A percentile compares a stretch with the other conserved stretches of the same genome.
Evolutionary conservation across 2,113 vertebrate genomes (phyloP).

Genomic region (Ahaetulla prasina): DNA sequence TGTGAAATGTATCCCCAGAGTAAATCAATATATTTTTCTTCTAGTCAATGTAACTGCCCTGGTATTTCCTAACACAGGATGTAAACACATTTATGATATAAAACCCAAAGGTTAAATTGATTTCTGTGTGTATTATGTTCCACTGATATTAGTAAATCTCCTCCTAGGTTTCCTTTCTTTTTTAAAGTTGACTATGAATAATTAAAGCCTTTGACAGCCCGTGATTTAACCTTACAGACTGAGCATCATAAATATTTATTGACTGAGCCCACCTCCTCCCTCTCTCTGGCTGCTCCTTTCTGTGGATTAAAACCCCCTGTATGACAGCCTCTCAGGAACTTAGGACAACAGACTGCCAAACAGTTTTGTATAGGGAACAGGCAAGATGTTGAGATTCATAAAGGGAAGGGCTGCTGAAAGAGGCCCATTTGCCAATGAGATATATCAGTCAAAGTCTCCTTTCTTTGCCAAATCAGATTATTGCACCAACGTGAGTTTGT

Average conservation of each 20-base stretch:
- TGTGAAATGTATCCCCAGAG: not conserved
- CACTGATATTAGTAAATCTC: conserved; percentile 19
- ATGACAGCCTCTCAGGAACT: conserved; percentile 47
- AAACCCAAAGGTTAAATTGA: not conserved
- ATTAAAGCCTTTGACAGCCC: conserved; percentile 28
- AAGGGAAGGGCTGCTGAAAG: conserved; percentile 46
- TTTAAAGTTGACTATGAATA: conserved; percentile 15
- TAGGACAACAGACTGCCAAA: conserved; percentile 46
- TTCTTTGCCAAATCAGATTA: conserved; percentile 6
- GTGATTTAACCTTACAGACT: conserved; percentile 30
- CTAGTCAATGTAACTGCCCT: not conserved
- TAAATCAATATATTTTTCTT: conserved; percentile 8
- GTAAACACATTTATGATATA: not conserved
- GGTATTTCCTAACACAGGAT: conserved; percentile 14
- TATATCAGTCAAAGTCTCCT: conserved; percentile 36
- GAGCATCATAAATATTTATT: conserved; percentile 58
- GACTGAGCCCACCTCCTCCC: conserved; percentile 33
- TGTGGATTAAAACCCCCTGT: conserved; percentile 53
- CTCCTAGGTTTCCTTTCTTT: not conserved
- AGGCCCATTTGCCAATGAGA: conserved; percentile 66
- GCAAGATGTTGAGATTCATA: conserved; percentile 62
- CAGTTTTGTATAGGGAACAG: conserved; percentile 50
- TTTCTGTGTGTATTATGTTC: conserved; percentile 16
- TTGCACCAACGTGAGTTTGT: not conserved
- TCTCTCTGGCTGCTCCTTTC: not conserved